Percentiles rank a stretch among this genome's conserved stretches.
phyloP scores from a whole-genome alignment of 2,888 invertebrate species.

The Xestia sexstrigata region DNA sequence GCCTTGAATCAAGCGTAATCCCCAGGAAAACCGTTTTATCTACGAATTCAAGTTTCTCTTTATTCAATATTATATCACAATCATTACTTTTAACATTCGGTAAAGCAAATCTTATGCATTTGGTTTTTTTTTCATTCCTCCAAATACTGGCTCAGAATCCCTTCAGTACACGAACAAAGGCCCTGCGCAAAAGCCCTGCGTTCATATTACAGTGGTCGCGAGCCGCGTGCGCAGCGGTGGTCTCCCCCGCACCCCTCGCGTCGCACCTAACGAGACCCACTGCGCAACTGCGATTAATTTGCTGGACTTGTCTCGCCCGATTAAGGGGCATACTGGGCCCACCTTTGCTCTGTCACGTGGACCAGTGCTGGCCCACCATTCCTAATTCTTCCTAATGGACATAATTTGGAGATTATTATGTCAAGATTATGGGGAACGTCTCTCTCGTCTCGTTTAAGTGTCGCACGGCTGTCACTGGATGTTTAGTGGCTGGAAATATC shows the following conservation, averaged over 20 bases:
- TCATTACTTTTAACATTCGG: no score
- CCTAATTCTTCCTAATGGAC: not conserved
- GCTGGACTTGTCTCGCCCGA: slow-evolving; percentile 61
- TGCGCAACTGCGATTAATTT: slow-evolving; percentile 73
- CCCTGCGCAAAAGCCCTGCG: slow-evolving; percentile 72
- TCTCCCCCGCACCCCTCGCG: slow-evolving; percentile 70
- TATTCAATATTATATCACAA: no score
- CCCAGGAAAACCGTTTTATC: no score
- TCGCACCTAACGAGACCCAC: slow-evolving; percentile 61
- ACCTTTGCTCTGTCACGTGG: slow-evolving; percentile 10
- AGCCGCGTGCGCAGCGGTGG: slow-evolving; percentile 83
- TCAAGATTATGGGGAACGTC: not conserved
- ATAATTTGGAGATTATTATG: slow-evolving; percentile 30
- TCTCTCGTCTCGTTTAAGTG: not conserved
- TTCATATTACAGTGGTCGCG: slow-evolving; percentile 85
- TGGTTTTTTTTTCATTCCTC: no score
- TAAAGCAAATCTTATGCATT: no score
- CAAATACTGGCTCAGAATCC: slow-evolving; percentile 1
- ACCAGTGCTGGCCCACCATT: not conserved
- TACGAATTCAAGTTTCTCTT: no score
- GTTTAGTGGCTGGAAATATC: not conserved
- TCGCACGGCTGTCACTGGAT: slow-evolving; percentile 4
- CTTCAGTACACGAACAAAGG: slow-evolving; percentile 71
- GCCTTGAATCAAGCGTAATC: no score
- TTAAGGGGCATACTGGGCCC: slow-evolving; percentile 44